Evolutionary conservation across 2,797 vertebrate species (phyloP), one percentile per base, ranked within the genome.

Genomic region (Aphelocoma californica): DNA sequence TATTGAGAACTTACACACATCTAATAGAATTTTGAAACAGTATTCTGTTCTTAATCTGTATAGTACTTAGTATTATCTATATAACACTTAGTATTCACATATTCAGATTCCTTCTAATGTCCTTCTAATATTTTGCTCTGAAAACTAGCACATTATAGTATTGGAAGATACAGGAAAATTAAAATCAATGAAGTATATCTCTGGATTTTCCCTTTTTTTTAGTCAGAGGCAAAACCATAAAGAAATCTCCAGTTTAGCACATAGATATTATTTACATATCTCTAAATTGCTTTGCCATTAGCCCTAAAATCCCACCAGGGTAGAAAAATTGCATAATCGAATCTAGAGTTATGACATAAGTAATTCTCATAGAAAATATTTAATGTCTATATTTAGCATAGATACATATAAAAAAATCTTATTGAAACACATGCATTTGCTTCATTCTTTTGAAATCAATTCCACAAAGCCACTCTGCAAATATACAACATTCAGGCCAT

Each of bases 71-170:
- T 44, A 18, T 42, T 42, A 19, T n/a, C 25, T 42, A 34, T 17
- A 24, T 29, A 60, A n/a, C 9, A 48, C 4, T 47, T 48, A 47
- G 16, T 40, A 13, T 56, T 61, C 21, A 28, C 3, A 4, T 36
- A 4, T 73, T 50, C 36, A 50, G 5, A 34, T 34, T 36, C 21
- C 23, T 71, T 66, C 53, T 53, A 40, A 53, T 45, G 9, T n/a
- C 9, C 25, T 65, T 78, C 17, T 47, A 64, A 20, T 32, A 67
- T 67, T 51, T 88, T 56, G 1, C 2, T n/a, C 14, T 60, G 56
- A 64, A 51, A 61, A 12, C 0, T 31, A 64, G 0, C 1, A 7
- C 53, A 48, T 19, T 44, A 12, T 11, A 10, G 4, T 42, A 26
- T 10, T 58, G 9, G 15, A 65, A 77, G 7, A 7, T 19, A 51